Evolutionary conservation across 2,797 vertebrate genomes (phyloP).

Genomic region (Mico argentatus): DNA sequence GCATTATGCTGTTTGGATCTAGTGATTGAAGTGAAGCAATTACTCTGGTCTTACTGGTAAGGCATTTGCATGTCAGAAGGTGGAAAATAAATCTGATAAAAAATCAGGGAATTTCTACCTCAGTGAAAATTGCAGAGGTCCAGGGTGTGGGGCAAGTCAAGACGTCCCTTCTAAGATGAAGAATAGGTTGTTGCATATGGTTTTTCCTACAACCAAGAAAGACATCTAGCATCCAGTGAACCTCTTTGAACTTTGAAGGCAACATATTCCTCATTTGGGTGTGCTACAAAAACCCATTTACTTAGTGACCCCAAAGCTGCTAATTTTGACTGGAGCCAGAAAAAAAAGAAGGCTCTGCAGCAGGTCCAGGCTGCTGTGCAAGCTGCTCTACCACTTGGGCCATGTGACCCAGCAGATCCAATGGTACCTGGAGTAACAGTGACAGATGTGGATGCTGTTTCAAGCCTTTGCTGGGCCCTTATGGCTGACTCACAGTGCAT

Average conservation of each 20-base stretch:
- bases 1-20: background rate
- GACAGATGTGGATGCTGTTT: background rate
- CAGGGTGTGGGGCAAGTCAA: background rate
- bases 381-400: background rate
- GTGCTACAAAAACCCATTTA: background rate
- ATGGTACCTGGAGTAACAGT: accelerated
- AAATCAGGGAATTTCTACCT: background rate
- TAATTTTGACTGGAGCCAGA: background rate
- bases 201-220: background rate
- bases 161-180: background rate
- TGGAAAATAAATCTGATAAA: background rate
- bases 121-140: background rate
- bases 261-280: background rate
- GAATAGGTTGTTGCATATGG: no score
- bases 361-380: background rate
- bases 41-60: background rate
- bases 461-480: background rate
- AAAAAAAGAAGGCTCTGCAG: background rate
- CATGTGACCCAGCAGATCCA: background rate
- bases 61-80: background rate
- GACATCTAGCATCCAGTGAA: background rate
- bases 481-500: background rate
- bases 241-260: background rate
- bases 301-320: background rate
- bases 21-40: background rate